Base-by-base conservation (phyloP, 2,113 vertebrate species). In the Macrotus californicus region DNA sequence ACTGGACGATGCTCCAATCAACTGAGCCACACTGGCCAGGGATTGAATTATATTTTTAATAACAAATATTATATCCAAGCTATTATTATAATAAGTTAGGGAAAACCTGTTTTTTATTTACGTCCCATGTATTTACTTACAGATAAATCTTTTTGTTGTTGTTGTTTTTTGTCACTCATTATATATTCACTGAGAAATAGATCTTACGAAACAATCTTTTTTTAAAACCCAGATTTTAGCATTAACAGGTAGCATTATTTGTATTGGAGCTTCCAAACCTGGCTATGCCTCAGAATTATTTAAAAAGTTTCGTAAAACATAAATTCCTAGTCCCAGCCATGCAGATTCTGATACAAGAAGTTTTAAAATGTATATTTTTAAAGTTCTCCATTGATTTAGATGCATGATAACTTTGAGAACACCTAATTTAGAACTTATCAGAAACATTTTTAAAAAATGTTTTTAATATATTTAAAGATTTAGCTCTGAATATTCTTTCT, bases 41-140 rank as follows among this genome's bases (percentile, higher is more conserved):
- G 26, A 4, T 61, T 11, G 7, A 94, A 96, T 97, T 96, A 39
- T n/a, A 5, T 76, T 79, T 97, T 91, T 77, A 93, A 96, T 90
- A n/a, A 52, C n/a, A 12, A 69, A 3, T 31, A 89, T 91, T 94
- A 6, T 64, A 48, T 31, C 6, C 21, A 92, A 36, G 3, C 10
- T 97, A 80, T 46, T 79, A 7, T 80, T n/a, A n/a, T n/a, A n/a
- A n/a, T n/a, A n/a, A n/a, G n/a, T n/a, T 85, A 73, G 26, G 52
- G 9, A 91, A 87, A 48, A 14, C 66, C 54, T 93, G 54, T 1
- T 90, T 81, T 97, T 72, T 52, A 90, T 96, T 97, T 95, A 5
- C 86, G 14, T 52, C 89, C 9, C 39, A 79, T 81, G 19, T 95
- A 94, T 16, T 94, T 64, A 1, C 18, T 59, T 94, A 84, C 9